Conservation (phyloP, 2,113 vertebrate species). For the Ochotona princeps region DNA sequence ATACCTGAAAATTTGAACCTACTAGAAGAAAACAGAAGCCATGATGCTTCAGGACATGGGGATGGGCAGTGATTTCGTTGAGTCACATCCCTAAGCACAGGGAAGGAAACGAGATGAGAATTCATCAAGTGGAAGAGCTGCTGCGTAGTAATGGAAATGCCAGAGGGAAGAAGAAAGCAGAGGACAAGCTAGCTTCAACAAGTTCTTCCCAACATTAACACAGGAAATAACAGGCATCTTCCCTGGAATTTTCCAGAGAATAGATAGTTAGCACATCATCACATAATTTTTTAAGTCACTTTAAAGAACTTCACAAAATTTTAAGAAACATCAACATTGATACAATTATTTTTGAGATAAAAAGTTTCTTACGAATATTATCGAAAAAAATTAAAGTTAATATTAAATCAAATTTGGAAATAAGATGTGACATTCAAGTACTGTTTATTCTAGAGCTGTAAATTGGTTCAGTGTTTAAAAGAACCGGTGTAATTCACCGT, state of each 20-base stretch:
- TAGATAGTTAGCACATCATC: background rate
- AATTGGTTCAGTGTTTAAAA: background rate
- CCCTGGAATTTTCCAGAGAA: background rate
- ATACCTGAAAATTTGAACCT: too few species aligned
- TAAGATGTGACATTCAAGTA: background rate
- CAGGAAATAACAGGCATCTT: background rate
- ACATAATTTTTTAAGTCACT: background rate
- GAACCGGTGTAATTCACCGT: background rate
- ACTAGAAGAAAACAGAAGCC: too few species aligned
- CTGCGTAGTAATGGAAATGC: background rate
- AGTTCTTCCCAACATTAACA: background rate
- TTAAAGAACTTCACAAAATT: slow-evolving; percentile 19
- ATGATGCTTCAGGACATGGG: too few species aligned
- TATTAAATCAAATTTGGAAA: slow-evolving; percentile 7
- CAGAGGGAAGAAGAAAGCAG: background rate
- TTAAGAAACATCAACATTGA: background rate
- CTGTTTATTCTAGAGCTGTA: background rate
- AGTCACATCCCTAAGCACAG: too few species aligned
- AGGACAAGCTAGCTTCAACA: background rate
- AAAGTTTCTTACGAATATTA: background rate
- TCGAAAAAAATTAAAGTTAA: slow-evolving; percentile 25
- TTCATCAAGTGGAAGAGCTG: too few species aligned
- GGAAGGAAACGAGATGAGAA: too few species aligned
- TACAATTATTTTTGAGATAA: background rate
- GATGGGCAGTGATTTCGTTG: too few species aligned